Evolutionary conservation across 2,888 invertebrate genomes (phyloP), one percentile per base, ranked within the genome.

Genomic region (Scrobipalpa costella): DNA sequence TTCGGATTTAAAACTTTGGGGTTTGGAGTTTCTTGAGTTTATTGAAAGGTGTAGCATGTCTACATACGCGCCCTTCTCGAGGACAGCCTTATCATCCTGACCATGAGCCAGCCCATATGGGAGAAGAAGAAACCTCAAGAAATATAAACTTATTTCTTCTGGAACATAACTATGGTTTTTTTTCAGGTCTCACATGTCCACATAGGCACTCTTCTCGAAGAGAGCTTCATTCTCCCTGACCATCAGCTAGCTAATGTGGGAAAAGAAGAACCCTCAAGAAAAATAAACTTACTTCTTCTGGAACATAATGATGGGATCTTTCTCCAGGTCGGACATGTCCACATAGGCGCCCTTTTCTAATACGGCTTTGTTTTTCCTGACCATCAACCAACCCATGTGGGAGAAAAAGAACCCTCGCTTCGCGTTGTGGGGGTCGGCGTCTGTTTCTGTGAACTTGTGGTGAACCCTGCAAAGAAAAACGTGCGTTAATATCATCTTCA

Each of bases 221-320:
- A 98, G 97, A 67, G 97, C 97, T 49, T 95, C 95, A 81, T 98
- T 98, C 81, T 98, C 98, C 68, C 94, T 94, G 61, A 95, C 88
- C 92, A 98, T 92, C 69, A 98, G 89, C 98, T 98, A 98, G 19
- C 98, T 98, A n/a, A n/a, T n/a, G n/a, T n/a, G n/a, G n/a, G n/a
- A n/a, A n/a, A n/a, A n/a, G n/a, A n/a, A n/a, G n/a, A n/a, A n/a
- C n/a, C n/a, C n/a, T n/a, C n/a, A n/a, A n/a, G n/a, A n/a, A n/a
- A n/a, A n/a, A n/a, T n/a, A 5, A 17, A 80, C 92, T 91, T 84
- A 98, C 97, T 93, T 96, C 85, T 94, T 95, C 85, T 98, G 98
- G 85, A 96, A 96, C 84, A 94, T 93, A 5, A 98, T 95, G 13
- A 98, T 94, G 21, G 96, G 95, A 86, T 98, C 98, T 52, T 93